Percentiles rank a stretch among this genome's conserved stretches.
Conservation (phyloP, 92 coral and sea anemone species). For the Plumapathes pennacea region DNA sequence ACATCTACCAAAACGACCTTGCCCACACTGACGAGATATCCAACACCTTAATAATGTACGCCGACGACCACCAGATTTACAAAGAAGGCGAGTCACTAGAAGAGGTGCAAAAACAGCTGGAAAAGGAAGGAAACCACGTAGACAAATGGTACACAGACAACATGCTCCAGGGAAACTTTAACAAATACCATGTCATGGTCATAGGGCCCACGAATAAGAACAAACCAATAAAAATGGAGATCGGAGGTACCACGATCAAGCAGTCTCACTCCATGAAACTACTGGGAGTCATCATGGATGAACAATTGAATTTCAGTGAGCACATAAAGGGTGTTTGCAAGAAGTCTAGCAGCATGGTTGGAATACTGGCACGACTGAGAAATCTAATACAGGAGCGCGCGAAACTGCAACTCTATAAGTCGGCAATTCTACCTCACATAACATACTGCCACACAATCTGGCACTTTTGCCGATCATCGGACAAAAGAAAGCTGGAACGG, state of each 20-base stretch:
- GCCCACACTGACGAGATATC: constrained; percentile 1
- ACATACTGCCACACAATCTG: constrained; percentile 3
- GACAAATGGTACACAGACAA: constrained; percentile 7
- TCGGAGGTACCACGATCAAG: not conserved
- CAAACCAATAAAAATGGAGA: too few relatives aligned
- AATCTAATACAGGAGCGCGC: constrained; percentile 1
- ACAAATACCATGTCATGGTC: too few relatives aligned
- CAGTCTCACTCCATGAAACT: constrained; percentile 3
- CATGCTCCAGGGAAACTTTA: too few relatives aligned
- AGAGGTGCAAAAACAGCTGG: not conserved
- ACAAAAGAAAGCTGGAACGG: constrained; percentile 16
- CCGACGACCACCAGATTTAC: constrained; percentile 34
- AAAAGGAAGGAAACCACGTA: constrained; percentile 3
- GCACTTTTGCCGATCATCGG: constrained; percentile 25
- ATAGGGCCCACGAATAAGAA: too few relatives aligned
- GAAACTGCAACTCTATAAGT: constrained; percentile 6
- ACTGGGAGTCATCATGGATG: constrained; percentile 22
- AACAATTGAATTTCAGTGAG: not conserved
- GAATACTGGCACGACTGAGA: constrained; percentile 5
- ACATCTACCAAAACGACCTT: constrained; percentile 28
- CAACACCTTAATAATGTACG: constrained; percentile 20
- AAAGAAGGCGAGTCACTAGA: constrained; percentile 1
- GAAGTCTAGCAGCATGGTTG: constrained; percentile 26
- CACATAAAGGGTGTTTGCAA: constrained; percentile 1
- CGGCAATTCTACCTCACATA: constrained; percentile 11